Base-by-base conservation (phyloP, 1,140 invertebrate genomes). In the Caenorhabditis tropicalis region DNA sequence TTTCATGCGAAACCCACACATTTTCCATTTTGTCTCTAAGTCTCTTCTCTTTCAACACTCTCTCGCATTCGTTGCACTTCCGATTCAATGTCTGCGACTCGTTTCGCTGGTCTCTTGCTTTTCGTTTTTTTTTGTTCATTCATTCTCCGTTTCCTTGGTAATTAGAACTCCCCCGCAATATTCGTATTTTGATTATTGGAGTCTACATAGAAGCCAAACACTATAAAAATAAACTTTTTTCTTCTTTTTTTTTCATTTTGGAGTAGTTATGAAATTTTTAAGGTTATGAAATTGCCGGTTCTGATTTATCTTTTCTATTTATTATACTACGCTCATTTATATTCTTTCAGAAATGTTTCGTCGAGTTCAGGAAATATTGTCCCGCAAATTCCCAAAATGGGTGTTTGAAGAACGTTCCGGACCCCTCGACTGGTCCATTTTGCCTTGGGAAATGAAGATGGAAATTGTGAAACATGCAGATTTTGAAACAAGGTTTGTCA, bases 301-400 rank as follows among this genome's bases (percentile, higher is more conserved):
- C 10, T 51, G 48, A 51, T 16, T 19, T 4, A 15, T 51, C 15
- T 2, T 56, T 27, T 56, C 19, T 56, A 51, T 51, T 6, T 4
- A 51, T 2, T 24, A 27, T 56, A 2, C 27, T 27, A 27, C 0
- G 1, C 0, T 27, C 21, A 3, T 1, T 27, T 27, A 6, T 16
- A 6, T 19, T 19, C 19, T 33, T 65, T 16, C 58, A 65, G 58
- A 19, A 65, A 65, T 65, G 29, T 31, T 33, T 19, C 58, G 58
- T n/a, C 29, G 58, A 16, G 19, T 74, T 10, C 65, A 74, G 9
- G 65, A 74, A 24, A 46, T 74, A 16, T 19, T 74, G 9, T 74
- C 65, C n/a, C 2, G n/a, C 4, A 74, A 74, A 46, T 74, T 74
- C n/a, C 65, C 65, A 24, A 74, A 24, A 43, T 74, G 65, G 65